Base-by-base conservation (phyloP, 2,797 vertebrate species). In the Bovichtus variegatus region DNA sequence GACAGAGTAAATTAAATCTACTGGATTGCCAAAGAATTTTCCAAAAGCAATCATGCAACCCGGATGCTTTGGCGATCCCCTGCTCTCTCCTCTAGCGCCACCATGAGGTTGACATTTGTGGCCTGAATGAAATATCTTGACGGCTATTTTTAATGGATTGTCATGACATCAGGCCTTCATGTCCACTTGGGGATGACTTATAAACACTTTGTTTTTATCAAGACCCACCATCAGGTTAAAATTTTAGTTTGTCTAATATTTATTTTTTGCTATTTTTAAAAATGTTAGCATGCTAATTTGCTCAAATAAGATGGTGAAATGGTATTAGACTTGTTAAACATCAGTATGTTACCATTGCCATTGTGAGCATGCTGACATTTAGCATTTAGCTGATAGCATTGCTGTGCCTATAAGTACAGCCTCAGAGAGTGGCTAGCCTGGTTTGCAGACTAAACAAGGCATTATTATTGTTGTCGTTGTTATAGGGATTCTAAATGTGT, bases 381-480 rank as follows among this genome's bases (percentile, higher is more conserved):
- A 29, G 13, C 7, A 7, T 54, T 69, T 38, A 59, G 68, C 44
- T 60, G 23, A 50, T 50, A 25, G 44, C 27, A 38, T 13, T 15
- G 31, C 23, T 65, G 46, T 55, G n/a, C 15, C n/a, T 16, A 31
- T 31, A 13, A 55, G 4, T 55, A 25, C 27, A 47, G 23, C 19
- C 12, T 23, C 23, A 23, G 34, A 49, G 31, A 65, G 47, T 13
- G 9, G 15, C 29, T 27, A 15, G n/a, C n/a, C 27, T 27, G 4
- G 43, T 15, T 19, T n/a, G 9, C 11, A 34, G 18, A 46, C 5
- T 38, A 19, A 40, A 40, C 10, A 46, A 6, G 15, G 1, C 0
- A 2, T 64, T 16, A 50, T 59, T 68, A 40, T 9, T 67, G 12
- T 29, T 73, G 10, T 69, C 13, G 62, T 60, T 71, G 66, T 47